Percentiles rank a stretch among this genome's conserved stretches.
phyloP scores from a whole-genome alignment of 2,113 vertebrate species.

The Smithornis capensis region DNA sequence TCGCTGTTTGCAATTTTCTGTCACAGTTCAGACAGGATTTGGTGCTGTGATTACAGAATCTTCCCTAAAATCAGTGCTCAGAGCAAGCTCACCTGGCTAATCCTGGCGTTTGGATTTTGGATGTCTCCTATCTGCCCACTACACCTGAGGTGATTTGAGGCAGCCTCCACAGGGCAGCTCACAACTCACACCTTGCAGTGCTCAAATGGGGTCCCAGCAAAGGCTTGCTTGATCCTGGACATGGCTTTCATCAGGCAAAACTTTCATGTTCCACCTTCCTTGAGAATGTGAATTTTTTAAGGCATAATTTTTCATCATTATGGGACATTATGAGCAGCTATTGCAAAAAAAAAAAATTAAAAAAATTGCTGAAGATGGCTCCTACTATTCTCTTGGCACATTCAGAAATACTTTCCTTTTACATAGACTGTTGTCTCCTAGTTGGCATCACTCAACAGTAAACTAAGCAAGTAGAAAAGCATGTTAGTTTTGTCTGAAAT shows the following conservation, averaged over 20 bases:
- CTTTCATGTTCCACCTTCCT: background rate
- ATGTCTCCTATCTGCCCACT: background rate
- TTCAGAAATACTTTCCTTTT: slow-evolving; percentile 62
- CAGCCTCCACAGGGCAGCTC: fast-evolving
- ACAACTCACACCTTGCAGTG: background rate
- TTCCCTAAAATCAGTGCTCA: background rate
- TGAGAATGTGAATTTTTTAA: slow-evolving; percentile 60
- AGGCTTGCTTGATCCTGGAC: background rate
- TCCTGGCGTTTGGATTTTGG: background rate
- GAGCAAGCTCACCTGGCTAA: background rate
- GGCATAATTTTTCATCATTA: slow-evolving; percentile 80
- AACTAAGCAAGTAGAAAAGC: slow-evolving; percentile 45
- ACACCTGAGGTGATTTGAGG: background rate
- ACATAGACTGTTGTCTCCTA: slow-evolving; percentile 8
- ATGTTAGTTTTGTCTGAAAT: slow-evolving; percentile 35
- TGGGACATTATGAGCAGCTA: slow-evolving; percentile 75
- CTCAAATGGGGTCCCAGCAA: too few species aligned
- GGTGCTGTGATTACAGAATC: too few species aligned
- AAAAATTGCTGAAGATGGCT: slow-evolving; percentile 84
- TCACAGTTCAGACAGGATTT: background rate
- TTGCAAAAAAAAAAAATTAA: slow-evolving; percentile 80
- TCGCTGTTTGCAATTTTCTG: background rate
- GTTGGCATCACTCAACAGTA: slow-evolving; percentile 56
- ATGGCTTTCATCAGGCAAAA: background rate
- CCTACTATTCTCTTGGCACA: slow-evolving; percentile 79